Evolutionary conservation across 2,797 vertebrate species (phyloP), one percentile per base, ranked within the genome.

Genomic region (Sebastiscus albofasciatus): DNA sequence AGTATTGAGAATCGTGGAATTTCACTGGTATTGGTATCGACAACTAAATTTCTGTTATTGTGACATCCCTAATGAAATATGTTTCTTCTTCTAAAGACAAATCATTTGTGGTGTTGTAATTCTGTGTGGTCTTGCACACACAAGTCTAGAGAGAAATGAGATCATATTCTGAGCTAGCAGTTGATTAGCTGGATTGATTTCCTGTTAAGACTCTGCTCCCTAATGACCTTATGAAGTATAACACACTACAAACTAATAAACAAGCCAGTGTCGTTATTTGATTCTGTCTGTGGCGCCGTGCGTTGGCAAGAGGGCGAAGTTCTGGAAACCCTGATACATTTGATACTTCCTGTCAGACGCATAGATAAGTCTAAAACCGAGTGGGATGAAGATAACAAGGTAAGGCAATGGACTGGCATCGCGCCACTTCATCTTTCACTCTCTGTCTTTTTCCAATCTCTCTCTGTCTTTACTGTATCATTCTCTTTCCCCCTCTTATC

Each of bases 311-410:
- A 74, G 72, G 62, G 52, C 22, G 61, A 75, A 80, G 59, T 76
- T 70, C 62, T 69, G 61, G 62, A 80, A 80, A 71, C 58, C 49
- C 61, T 73, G 52, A 65, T 70, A 31, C 39, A 77, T 86, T 75
- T 84, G 60, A 76, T 84, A 69, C 65, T 79, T 86, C 72, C 72
- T 85, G 85, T 84, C 76, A 84, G 76, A 75, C 42, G 62, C 55
- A 56, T 11, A 80, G 62, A 92, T 86, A 83, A 86, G 87, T 85
- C 87, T 85, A 54, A 77, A 75, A 68, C 67, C 36, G 79, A 80
- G 83, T 67, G 70, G 68, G 87, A 93, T 89, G 82, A 90, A 89
- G 84, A 90, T 86, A 92, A 89, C 79, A 84, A 89, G 73, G 81
- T 79, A 84, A 81, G 84, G 74, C 85, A 78, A 86, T 68, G 54